phyloP scores from a whole-genome alignment of 2,888 invertebrate species.

The Stictocephala bisonia region DNA sequence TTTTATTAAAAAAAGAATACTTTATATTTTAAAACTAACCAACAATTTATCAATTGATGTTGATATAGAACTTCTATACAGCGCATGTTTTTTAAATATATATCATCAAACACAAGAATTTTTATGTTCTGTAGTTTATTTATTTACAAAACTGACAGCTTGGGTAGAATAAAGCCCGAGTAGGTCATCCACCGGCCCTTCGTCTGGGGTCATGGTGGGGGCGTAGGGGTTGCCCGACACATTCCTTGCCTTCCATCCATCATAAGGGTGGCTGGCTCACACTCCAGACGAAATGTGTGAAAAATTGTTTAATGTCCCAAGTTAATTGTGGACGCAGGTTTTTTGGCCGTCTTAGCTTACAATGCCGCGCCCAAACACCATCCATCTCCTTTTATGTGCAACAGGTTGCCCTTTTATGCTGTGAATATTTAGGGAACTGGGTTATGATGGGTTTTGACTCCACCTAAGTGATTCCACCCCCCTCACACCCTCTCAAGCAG shows the following conservation, averaged over 20 bases:
- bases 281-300: slow-evolving; percentile 46
- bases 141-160: too few species aligned
- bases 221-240: slow-evolving; percentile 27
- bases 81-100: too few species aligned
- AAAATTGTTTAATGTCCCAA: slow-evolving; percentile 46
- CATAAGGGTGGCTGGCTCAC: not conserved
- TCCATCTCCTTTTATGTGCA: slow-evolving; percentile 34
- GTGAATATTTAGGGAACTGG: slow-evolving; percentile 35
- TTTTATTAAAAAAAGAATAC: too few species aligned
- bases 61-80: too few species aligned
- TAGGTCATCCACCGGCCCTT: too few species aligned
- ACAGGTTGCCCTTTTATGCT: slow-evolving; percentile 35
- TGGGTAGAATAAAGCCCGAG: too few species aligned
- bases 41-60: too few species aligned
- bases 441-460: not conserved
- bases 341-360: slow-evolving; percentile 30
- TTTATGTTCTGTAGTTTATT: too few species aligned
- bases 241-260: slow-evolving; percentile 28
- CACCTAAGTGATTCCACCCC: not conserved
- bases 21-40: too few species aligned
- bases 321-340: slow-evolving; percentile 34
- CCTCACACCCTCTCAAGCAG: too few species aligned
- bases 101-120: too few species aligned
- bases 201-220: too few species aligned
- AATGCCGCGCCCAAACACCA: slow-evolving; percentile 35